These are phyloP conservation scores for Condylura cristata DNA, from an alignment of 2,113 vertebrate species.

Conservation along the genomic window DNA sequence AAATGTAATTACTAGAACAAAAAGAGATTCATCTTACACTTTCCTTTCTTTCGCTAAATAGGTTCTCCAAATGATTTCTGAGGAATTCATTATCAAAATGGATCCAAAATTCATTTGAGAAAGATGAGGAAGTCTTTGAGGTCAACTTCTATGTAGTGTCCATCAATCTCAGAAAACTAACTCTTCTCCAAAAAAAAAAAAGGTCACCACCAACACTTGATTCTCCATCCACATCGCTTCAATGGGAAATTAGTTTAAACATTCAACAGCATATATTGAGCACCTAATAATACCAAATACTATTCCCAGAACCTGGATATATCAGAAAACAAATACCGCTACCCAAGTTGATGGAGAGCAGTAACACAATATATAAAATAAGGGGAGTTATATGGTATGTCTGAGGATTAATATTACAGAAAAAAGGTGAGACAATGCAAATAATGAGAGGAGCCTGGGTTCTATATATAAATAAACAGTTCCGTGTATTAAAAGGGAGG, in stretches of 20 bases:
- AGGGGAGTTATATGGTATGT: not conserved
- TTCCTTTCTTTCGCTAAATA: constrained; percentile 19
- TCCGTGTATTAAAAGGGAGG: not conserved
- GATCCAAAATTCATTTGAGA: constrained; percentile 8
- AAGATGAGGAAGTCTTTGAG: not conserved
- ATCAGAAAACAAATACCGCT: constrained; percentile 11
- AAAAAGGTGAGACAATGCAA: not conserved
- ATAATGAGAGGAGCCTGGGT: not conserved
- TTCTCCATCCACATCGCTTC: not conserved
- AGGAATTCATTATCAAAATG: constrained; percentile 19
- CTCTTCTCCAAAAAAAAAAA: not conserved
- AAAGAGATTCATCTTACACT: constrained; percentile 22
- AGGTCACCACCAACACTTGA: not conserved
- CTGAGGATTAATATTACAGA: not conserved
- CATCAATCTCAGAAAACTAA: not conserved
- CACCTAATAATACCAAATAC: not conserved
- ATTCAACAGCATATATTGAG: not conserved
- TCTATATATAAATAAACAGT: not conserved
- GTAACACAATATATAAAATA: not conserved
- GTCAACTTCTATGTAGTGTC: not conserved
- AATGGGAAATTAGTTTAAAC: not conserved
- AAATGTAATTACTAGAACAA: constrained; percentile 37
- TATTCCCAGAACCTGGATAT: not conserved
- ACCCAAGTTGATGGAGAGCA: not conserved
- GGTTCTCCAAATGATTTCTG: not conserved